Evolutionary conservation across 2,888 invertebrate genomes (phyloP), one percentile per base, ranked within the genome.

Genomic region (Nephrotoma flavescens): DNA sequence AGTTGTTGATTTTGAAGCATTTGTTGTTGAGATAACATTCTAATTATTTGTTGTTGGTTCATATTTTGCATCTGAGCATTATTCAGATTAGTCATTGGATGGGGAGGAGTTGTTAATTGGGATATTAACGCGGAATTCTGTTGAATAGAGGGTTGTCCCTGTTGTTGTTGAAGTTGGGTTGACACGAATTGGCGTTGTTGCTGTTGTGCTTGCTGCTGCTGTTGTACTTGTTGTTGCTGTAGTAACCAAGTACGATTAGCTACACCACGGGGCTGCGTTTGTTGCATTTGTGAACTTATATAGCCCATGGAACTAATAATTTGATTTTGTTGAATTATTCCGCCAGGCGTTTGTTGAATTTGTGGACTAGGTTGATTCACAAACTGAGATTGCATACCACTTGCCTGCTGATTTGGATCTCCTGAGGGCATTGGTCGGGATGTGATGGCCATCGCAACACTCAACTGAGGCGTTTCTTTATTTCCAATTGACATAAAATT

Each of bases 51-150:
- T 87, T 86, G 90, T 87, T 89, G 89, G 83, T 88, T 45, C 85
- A 45, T 42, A 86, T 42, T 44, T 3, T 41, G 52, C 15, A 87
- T 87, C 88, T 87, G 86, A 88, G 87, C 7, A 88, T 87, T 19
- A 86, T 87, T 90, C 1, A 89, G 91, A 88, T 90, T 91, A 2
- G 52, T 86, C 41, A 86, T 86, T 44, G 31, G 41, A 83, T 87
- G 88, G 0, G 92, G 91, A 0, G 95, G 95, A 87, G 94, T 93
- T 89, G 94, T 94, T 0, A 94, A 91, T 89, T 94, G 94, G 9
- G 95, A 93, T 87, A 94, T 93, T 0, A 94, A 91, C 7, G 94
- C 94, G 89, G 94, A 89, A 90, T 87, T 92, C 11, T 88, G 89
- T 87, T 89, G 89, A 57, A 42, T 86, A 42, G 83, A 42, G 90